Evolutionary conservation across 2,113 vertebrate species (phyloP), one percentile per base, ranked within the genome.

Genomic region (Calyptomena viridis): DNA sequence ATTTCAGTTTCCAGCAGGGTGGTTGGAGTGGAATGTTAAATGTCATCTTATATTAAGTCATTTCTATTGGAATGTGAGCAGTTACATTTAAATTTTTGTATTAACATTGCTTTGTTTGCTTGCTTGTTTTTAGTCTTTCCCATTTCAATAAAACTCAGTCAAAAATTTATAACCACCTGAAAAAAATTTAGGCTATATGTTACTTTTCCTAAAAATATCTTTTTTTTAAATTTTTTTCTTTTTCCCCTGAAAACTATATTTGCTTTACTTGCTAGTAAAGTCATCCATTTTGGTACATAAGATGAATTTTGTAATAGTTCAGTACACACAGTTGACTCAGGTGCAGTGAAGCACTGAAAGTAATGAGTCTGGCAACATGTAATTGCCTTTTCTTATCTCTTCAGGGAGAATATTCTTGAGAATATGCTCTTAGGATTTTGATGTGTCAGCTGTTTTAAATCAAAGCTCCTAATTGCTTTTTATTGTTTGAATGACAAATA

Each of bases 361-460:
- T 21, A 63, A 55, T n/a, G 62, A 73, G 30, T 89, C 44, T 92
- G 53, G n/a, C 71, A 84, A 79, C 13, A 59, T 21, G 12, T 66
- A 87, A 93, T 90, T 95, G 89, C 14, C 55, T 91, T 89, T 95
- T 30, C 15, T 74, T 12, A 79, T 84, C 42, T 9, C 6, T 80
- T 92, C 58, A 85, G 67, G 84, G 87, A 14, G 25, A 52, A 66
- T 72, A 31, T 91, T 76, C 40, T 96, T 90, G 27, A 87, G 77
- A 89, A 81, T 27, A 73, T 15, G 6, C 15, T 80, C 12, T 81
- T 72, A 85, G 84, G 67, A 91, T 94, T 96, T 90, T 76, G 35
- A 95, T 78, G 83, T 55, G 56, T 96, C 87, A 94, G 22, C 93
- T 93, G 40, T 80, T 96, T 96, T 72, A 90, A 90, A 95, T 86